Evolutionary conservation across 2,113 vertebrate species (phyloP).

Genomic region (Cacatua alba): DNA sequence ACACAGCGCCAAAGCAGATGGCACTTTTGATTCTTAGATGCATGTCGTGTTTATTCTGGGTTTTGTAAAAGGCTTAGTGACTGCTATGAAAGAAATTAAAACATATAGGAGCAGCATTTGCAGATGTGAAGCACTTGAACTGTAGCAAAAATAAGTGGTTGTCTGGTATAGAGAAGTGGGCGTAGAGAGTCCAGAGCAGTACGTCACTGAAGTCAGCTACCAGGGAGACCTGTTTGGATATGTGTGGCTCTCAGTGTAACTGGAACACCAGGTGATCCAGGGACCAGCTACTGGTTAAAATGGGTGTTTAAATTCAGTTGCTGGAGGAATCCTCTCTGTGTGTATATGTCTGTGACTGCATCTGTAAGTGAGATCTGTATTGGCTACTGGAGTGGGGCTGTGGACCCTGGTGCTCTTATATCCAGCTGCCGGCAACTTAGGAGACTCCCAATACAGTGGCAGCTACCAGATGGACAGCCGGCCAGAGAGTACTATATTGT

Average conservation of each 20-base stretch:
- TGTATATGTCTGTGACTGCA: neutral
- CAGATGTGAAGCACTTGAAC: neutral
- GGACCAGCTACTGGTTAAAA: neutral
- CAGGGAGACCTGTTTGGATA: neutral
- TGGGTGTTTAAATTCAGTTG: neutral
- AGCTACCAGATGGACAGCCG: neutral
- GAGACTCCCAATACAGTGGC: no score
- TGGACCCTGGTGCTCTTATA: rapidly evolving
- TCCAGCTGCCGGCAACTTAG: neutral
- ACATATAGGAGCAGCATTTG: neutral
- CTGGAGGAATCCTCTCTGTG: neutral
- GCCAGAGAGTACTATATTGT: neutral
- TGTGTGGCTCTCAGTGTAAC: neutral
- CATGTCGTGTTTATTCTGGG: neutral
- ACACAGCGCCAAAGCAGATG: neutral
- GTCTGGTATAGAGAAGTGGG: neutral
- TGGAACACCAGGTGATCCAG: rapidly evolving
- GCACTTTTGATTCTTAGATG: neutral
- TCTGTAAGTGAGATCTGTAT: neutral
- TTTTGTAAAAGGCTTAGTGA: neutral
- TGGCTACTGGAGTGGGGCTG: neutral
- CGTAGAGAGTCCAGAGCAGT: neutral
- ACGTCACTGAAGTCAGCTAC: rapidly evolving
- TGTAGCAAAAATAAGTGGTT: neutral
- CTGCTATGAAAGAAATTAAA: neutral